Conservation (phyloP, 2,113 vertebrate genomes). For the Podocnemis expansa region DNA sequence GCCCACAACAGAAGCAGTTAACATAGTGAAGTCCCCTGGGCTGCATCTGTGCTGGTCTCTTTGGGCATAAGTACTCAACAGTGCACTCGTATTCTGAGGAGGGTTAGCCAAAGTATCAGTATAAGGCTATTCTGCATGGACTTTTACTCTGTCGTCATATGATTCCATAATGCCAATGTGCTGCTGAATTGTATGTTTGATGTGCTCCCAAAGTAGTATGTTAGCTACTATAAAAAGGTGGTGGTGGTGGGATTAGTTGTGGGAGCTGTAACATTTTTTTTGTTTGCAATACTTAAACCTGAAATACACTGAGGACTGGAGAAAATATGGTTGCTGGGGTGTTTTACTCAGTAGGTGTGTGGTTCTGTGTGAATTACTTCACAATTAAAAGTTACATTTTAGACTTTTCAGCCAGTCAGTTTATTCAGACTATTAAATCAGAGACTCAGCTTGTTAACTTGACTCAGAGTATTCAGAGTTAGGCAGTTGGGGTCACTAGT, state of each 20-base stretch:
- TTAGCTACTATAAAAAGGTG: background rate
- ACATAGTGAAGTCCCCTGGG: background rate
- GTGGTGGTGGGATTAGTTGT: background rate
- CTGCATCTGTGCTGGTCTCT: background rate
- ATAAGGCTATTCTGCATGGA: background rate
- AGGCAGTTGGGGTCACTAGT: background rate
- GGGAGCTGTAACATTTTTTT: background rate
- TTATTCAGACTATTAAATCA: background rate
- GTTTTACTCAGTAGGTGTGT: background rate
- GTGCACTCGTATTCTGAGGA: background rate
- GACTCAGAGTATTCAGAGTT: background rate
- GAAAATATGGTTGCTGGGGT: background rate
- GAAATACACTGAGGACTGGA: background rate
- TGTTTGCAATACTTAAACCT: background rate
- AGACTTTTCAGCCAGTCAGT: background rate
- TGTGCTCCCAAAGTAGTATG: background rate
- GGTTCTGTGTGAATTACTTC: background rate
- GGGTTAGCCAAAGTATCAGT: background rate
- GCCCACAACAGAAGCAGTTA: background rate
- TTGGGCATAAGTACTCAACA: background rate
- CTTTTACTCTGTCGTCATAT: background rate
- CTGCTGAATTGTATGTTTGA: background rate
- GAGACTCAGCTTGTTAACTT: background rate
- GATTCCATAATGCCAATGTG: background rate
- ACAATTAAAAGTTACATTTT: background rate